Evolutionary conservation across 1,140 invertebrate genomes (phyloP).

Genomic region (Thalassaphorura encarpata): DNA sequence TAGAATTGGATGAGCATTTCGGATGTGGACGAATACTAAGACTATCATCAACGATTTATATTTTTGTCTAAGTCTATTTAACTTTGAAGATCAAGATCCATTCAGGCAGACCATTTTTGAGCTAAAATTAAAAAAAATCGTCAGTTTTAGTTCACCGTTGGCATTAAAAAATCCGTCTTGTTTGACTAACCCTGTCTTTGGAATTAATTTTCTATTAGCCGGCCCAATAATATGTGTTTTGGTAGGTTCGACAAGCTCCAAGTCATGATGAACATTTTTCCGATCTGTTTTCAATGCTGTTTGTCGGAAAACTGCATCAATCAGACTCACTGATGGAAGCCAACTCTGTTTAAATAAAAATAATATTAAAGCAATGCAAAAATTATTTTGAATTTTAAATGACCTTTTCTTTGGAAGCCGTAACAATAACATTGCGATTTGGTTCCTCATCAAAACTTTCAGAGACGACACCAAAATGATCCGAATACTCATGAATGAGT

Average conservation of each 20-base stretch:
- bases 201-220: background rate
- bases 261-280: slow-evolving; percentile 20
- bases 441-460: slow-evolving; percentile 89
- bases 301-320: slow-evolving; percentile 52
- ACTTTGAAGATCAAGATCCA: no score
- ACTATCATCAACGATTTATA: no score
- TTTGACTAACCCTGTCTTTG: no score
- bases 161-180: no score
- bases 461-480: slow-evolving; percentile 87
- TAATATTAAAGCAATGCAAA: background rate
- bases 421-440: slow-evolving; percentile 78
- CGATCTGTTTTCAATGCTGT: slow-evolving; percentile 8
- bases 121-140: no score
- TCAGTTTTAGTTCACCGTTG: no score
- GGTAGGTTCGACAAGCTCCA: slow-evolving; percentile 7
- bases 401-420: slow-evolving; percentile 69
- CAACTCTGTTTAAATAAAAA: slow-evolving; percentile 50
- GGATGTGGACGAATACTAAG: no score
- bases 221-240: slow-evolving; percentile 15
- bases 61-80: no score
- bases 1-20: no score
- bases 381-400: slow-evolving; percentile 18
- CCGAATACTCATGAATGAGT: slow-evolving; percentile 85
- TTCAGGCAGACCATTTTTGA: no score
- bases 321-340: slow-evolving; percentile 70